phyloP scores from a whole-genome alignment of 1,140 invertebrate genomes.

The Bombus impatiens region DNA sequence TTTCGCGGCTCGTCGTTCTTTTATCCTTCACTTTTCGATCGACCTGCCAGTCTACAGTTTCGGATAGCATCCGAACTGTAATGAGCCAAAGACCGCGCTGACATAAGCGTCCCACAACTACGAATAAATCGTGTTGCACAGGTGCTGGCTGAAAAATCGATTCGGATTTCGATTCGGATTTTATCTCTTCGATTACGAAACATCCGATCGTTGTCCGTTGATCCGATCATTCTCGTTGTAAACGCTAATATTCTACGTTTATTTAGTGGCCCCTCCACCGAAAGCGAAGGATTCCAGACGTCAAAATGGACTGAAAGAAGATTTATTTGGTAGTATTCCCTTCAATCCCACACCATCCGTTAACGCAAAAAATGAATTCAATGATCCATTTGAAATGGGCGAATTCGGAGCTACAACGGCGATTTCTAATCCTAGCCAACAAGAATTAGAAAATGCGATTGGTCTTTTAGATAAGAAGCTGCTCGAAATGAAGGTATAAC shows the following conservation, averaged over 20 bases:
- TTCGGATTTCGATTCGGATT: too few species aligned
- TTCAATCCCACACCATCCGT: constrained; percentile 82
- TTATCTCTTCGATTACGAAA: too few species aligned
- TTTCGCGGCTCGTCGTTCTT: too few species aligned
- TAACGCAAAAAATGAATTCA: constrained; percentile 79
- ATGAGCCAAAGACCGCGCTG: too few species aligned
- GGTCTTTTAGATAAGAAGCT: constrained; percentile 90
- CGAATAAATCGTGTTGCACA: too few species aligned
- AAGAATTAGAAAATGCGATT: constrained; percentile 87
- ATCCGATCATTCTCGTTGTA: not conserved
- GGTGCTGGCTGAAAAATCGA: too few species aligned
- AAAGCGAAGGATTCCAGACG: constrained; percentile 89
- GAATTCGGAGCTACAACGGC: constrained; percentile 85
- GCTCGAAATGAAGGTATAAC: constrained; percentile 90
- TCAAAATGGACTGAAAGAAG: constrained; percentile 82
- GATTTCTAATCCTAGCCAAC: constrained; percentile 79
- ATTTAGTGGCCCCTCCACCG: constrained; percentile 90
- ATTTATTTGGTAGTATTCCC: constrained; percentile 84
- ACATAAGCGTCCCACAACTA: too few species aligned
- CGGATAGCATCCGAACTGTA: too few species aligned
- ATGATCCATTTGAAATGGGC: constrained; percentile 90
- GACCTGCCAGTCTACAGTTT: too few species aligned
- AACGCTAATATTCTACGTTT: not conserved
- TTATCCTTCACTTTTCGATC: too few species aligned
- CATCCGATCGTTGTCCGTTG: too few species aligned